Percentiles rank a stretch among this genome's conserved stretches.
Conservation (phyloP, 2,113 vertebrate genomes). For the Elaphurus davidianus region DNA sequence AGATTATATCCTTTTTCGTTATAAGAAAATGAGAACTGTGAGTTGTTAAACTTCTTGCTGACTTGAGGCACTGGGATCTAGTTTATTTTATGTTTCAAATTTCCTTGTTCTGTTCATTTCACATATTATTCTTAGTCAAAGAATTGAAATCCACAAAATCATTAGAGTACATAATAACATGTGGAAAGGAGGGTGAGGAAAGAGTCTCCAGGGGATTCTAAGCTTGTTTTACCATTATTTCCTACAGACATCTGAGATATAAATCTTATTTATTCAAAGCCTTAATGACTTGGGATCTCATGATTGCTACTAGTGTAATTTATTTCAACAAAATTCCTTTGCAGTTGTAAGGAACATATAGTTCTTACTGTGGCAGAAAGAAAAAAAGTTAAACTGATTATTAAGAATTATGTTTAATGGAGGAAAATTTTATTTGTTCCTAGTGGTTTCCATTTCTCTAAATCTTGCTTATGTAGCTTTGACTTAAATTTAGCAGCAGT, state of each 20-base stretch:
- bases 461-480: slow-evolving; percentile 17
- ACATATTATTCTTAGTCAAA: neutral
- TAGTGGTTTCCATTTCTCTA: neutral
- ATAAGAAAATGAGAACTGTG: neutral
- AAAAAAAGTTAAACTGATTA: neutral
- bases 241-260: neutral
- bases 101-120: neutral
- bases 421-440: neutral
- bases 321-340: neutral
- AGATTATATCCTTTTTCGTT: neutral
- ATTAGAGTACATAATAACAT: neutral
- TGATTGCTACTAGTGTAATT: neutral
- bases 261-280: neutral
- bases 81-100: neutral
- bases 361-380: neutral
- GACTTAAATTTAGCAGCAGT: neutral
- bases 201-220: neutral
- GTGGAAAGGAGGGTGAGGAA: neutral
- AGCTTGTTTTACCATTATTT: neutral
- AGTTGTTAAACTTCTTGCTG: neutral
- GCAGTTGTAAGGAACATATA: neutral
- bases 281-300: neutral
- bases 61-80: neutral
- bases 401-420: neutral
- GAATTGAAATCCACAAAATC: neutral